Conservation (phyloP, 2,888 invertebrate species). For the Hypsopygia costalis region DNA sequence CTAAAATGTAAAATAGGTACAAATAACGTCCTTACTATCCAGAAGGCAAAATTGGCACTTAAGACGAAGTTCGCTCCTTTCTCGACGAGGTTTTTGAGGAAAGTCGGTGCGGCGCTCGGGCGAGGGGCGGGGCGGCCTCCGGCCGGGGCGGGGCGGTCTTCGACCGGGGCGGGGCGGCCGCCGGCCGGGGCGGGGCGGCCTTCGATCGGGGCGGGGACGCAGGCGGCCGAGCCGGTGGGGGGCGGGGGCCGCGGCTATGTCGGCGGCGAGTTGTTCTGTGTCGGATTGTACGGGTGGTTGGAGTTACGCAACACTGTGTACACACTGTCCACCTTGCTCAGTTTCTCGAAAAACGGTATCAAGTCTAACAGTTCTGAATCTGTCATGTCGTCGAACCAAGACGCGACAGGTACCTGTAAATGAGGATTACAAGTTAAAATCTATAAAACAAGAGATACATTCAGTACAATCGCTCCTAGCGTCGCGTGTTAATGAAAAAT, state of each 20-base stretch:
- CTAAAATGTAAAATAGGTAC: conserved; percentile 76
- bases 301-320: conserved; percentile 96
- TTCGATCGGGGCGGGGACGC: conserved; percentile 19
- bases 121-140: conserved; percentile 20
- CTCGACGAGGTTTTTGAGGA: conserved; percentile 47
- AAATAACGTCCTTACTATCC: conserved; percentile 78
- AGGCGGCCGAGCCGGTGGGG: conserved; percentile 15
- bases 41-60: conserved; percentile 82
- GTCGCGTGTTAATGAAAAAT: too few species aligned
- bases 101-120: conserved; percentile 25
- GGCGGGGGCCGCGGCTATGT: conserved; percentile 51
- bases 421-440: background rate
- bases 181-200: conserved; percentile 26
- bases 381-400: conserved; percentile 99
- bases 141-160: conserved; percentile 26
- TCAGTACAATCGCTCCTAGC: too few species aligned
- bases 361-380: conserved; percentile 98
- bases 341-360: conserved; percentile 98
- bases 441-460: too few species aligned
- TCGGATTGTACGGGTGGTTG: conserved; percentile 89
- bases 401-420: conserved; percentile 96
- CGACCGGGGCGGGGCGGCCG: conserved; percentile 18
- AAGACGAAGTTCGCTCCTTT: conserved; percentile 66
- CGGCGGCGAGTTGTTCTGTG: conserved; percentile 64
- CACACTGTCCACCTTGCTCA: conserved; percentile 98